A percentile compares a stretch with the other conserved stretches of the same genome.
Conservation (phyloP, 2,888 invertebrate genomes). For the Trachelus tabidus region DNA sequence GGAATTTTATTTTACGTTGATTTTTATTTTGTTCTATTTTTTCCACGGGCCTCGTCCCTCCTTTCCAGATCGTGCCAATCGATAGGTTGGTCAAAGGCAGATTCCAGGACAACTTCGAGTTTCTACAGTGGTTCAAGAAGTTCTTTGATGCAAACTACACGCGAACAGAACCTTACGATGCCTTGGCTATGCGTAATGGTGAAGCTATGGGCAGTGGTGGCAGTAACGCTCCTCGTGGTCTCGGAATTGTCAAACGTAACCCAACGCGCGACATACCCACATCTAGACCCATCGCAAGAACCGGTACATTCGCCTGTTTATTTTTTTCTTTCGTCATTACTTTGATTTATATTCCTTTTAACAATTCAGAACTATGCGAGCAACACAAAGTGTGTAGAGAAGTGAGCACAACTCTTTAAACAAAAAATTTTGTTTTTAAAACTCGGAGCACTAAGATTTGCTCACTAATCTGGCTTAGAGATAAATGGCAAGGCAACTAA, state of each 20-base stretch:
- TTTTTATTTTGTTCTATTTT: conserved; percentile 45
- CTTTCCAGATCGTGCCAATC: conserved; percentile 88
- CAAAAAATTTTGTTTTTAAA: not conserved
- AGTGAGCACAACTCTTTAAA: not conserved
- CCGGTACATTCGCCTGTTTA: conserved; percentile 70
- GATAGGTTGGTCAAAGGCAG: conserved; percentile 97
- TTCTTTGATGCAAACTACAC: conserved; percentile 99
- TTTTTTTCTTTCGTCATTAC: conserved; percentile 13
- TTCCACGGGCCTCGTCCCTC: conserved; percentile 35
- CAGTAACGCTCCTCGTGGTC: conserved; percentile 70
- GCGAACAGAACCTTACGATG: conserved; percentile 89
- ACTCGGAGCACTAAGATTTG: not conserved
- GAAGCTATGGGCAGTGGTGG: conserved; percentile 86
- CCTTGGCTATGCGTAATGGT: conserved; percentile 86
- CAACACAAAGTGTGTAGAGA: not conserved
- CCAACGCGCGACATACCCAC: conserved; percentile 67
- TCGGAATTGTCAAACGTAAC: conserved; percentile 66
- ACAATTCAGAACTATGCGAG: not conserved
- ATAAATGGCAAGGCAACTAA: not conserved
- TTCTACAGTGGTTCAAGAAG: conserved; percentile 99
- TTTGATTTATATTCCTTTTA: conserved; percentile 5
- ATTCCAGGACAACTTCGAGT: conserved; percentile 99
- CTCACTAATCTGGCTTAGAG: not conserved
- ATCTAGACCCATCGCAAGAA: conserved; percentile 73
- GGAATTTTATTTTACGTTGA: conserved; percentile 14